Percentiles rank a stretch among this genome's conserved stretches.
Evolutionary conservation across 2,797 vertebrate species (phyloP).

Genomic region (Anolis apletophallus): DNA sequence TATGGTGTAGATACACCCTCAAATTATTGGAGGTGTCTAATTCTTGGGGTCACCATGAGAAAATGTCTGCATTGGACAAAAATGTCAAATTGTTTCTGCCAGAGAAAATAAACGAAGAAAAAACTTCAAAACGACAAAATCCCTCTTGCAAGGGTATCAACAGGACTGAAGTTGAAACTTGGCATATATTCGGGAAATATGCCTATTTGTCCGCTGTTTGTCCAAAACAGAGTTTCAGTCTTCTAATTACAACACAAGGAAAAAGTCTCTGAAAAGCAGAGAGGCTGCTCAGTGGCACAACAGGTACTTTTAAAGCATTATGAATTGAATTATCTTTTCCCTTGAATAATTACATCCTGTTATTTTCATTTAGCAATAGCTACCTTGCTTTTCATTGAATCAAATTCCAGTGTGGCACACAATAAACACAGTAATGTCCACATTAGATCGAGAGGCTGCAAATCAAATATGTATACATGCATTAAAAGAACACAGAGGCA

Average conservation of each 20-base stretch:
- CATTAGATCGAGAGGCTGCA: not conserved
- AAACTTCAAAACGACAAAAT: no score
- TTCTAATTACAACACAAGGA: not conserved
- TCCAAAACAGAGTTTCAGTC: not conserved
- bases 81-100: no score
- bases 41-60: no score
- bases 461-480: not conserved
- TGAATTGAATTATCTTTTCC: no score
- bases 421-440: not conserved
- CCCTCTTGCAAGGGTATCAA: no score
- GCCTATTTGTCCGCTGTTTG: not conserved
- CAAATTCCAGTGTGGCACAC: not conserved
- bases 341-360: not conserved
- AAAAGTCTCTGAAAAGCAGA: not conserved
- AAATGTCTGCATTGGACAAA: no score
- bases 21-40: no score
- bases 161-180: not conserved
- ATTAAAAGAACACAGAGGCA: not conserved
- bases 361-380: not conserved
- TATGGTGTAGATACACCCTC: no score
- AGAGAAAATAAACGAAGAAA: no score
- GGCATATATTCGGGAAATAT: not conserved
- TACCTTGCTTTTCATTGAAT: not conserved
- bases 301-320: no score
- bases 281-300: not conserved